These are phyloP conservation scores for Volucella inflata DNA, from an alignment of 2,888 invertebrate species.

Conservation along the genomic window DNA sequence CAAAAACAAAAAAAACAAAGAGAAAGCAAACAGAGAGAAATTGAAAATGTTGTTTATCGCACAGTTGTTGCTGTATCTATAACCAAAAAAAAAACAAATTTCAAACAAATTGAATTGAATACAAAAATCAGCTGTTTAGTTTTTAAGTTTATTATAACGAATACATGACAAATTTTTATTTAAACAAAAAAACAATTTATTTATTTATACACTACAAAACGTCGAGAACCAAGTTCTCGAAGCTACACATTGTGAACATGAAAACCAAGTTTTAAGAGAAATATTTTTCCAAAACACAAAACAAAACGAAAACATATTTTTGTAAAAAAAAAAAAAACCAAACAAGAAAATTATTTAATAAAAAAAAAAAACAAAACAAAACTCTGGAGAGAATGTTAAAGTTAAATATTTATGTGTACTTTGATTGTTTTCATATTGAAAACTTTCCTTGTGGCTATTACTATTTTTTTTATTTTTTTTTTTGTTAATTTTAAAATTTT, in stretches of 20 bases:
- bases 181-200: slow-evolving; percentile 44
- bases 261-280: slow-evolving; percentile 55
- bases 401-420: slow-evolving; percentile 43
- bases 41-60: slow-evolving; percentile 34
- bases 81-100: slow-evolving; percentile 44
- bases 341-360: slow-evolving; percentile 26
- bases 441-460: slow-evolving; percentile 65
- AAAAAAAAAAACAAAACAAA: slow-evolving; percentile 18
- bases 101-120: slow-evolving; percentile 40
- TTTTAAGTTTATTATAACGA: slow-evolving; percentile 37
- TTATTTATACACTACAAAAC: slow-evolving; percentile 64
- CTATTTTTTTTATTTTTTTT: slow-evolving; percentile 34
- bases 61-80: slow-evolving; percentile 66
- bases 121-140: slow-evolving; percentile 52
- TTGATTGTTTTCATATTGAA: slow-evolving; percentile 74
- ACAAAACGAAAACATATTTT: slow-evolving; percentile 58
- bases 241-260: slow-evolving; percentile 14
- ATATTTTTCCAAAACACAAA: slow-evolving; percentile 40
- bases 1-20: slow-evolving; percentile 2
- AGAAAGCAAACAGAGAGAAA: slow-evolving; percentile 4
- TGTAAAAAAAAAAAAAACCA: slow-evolving; percentile 42
- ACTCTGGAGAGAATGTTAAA: slow-evolving; percentile 3
- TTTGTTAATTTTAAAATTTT: slow-evolving; percentile 23
- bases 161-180: slow-evolving; percentile 73
- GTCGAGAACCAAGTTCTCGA: slow-evolving; percentile 38